Conservation (phyloP, 2,888 invertebrate species). For the Trichopoda pennipes region DNA sequence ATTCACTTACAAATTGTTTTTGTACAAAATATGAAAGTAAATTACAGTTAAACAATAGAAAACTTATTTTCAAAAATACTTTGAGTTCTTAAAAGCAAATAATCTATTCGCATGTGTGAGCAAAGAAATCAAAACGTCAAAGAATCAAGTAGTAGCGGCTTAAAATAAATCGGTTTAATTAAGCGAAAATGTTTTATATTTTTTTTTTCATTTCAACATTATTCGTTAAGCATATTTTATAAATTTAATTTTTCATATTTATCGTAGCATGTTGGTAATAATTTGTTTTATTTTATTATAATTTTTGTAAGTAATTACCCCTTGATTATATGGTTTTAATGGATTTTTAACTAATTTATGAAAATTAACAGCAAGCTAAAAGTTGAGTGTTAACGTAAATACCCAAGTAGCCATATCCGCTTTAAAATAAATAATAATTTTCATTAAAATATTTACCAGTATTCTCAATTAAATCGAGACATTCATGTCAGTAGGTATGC, state of each 20-base stretch:
- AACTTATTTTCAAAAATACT: background rate
- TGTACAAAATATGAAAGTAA: constrained; percentile 23
- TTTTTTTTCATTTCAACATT: no score
- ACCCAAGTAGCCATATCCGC: no score
- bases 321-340: constrained; percentile 26
- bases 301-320: constrained; percentile 43
- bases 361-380: constrained; percentile 17
- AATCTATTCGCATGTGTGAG: background rate
- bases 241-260: no score
- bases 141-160: background rate
- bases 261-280: background rate
- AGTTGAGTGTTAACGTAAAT: background rate
- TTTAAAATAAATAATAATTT: no score
- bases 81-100: background rate
- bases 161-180: background rate
- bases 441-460: constrained; percentile 9
- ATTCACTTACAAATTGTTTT: background rate
- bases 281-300: constrained; percentile 12
- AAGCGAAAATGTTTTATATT: background rate
- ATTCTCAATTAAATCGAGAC: background rate
- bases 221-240: no score
- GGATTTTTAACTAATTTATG: constrained; percentile 50
- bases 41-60: background rate
- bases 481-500: background rate
- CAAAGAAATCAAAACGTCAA: background rate